Base-by-base conservation (phyloP, 2,113 vertebrate species). In the Mionectes macconnelli region DNA sequence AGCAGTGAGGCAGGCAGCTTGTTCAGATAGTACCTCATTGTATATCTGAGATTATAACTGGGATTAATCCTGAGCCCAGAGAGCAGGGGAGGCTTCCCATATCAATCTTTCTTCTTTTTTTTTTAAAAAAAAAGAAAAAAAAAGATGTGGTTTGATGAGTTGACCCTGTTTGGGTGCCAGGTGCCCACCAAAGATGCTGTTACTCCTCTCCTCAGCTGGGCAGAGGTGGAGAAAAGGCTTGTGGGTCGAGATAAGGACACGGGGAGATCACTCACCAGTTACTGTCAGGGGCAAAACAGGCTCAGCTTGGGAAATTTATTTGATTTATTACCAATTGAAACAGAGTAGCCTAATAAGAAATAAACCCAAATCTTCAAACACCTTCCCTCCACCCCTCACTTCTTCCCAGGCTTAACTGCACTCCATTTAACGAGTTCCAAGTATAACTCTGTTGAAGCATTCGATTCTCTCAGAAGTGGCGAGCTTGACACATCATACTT, bases 41-140 rank as follows among this genome's bases (percentile, higher is more conserved):
- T 30, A 76, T 39, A 75, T 77, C 15, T 49, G 56, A 73, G 53
- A 44, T 76, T 44, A 72, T 63, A 76, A 69, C 57, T 7, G 13
- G 70, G 64, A 57, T 84, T 62, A 87, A 75, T 70, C 40, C 60
- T 50, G 55, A 97, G 42, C 69, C 45, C 73, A 93, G 57, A 70
- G 60, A 86, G 31, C 67, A 92, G 0, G 4, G 11, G 25, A 84
- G 33, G 49, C n/a, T 90, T 90, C 72, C 35, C 47, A 74, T 28
- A 84, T 40, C 30, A 77, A 62, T 35, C 39, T 27, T 74, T 74
- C 24, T 66, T 55, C 19, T 39, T 49, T 66, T 64, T 12, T 49
- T 24, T 23, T n/a, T 21, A 11, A n/a, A 17, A 55, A 66, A 69
- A 37, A 47, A 57, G 4, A 27, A 33, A 6, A 13, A 6, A 30